A percentile compares a stretch with the other conserved stretches of the same genome.
These are phyloP conservation scores for Myopa testacea DNA, from an alignment of 2,888 invertebrate species.

Conservation along the genomic window DNA sequence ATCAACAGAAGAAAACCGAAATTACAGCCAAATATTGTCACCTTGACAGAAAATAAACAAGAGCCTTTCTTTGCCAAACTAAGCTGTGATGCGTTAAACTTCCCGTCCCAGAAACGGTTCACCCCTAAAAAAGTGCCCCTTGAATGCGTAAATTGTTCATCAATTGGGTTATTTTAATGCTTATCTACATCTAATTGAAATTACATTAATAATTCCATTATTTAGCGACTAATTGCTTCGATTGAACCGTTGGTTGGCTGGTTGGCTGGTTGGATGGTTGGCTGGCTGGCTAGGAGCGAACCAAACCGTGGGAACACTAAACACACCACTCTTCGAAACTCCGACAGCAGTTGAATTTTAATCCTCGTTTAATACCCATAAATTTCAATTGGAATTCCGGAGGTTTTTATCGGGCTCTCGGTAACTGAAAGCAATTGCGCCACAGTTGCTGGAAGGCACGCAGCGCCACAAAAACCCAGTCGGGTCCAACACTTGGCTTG, in stretches of 20 bases:
- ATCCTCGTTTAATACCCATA: slow-evolving; percentile 22
- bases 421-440: not conserved
- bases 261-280: no score
- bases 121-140: no score
- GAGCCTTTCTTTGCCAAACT: no score
- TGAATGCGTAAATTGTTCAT: not conserved
- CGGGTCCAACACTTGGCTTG: not conserved
- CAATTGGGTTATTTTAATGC: not conserved
- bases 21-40: no score
- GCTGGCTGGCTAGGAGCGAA: not conserved
- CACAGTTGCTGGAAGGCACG: not conserved
- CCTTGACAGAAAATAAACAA: no score
- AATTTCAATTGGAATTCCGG: slow-evolving; percentile 26
- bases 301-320: slow-evolving; percentile 3
- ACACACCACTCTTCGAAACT: not conserved
- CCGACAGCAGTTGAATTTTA: slow-evolving; percentile 9
- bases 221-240: not conserved
- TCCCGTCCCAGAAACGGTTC: no score
- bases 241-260: not conserved
- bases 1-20: no score
- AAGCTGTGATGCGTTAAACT: no score
- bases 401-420: not conserved
- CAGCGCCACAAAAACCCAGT: not conserved
- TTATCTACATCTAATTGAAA: not conserved
- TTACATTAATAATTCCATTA: slow-evolving; percentile 10